Percentiles rank a stretch among this genome's conserved stretches.
phyloP scores from a whole-genome alignment of 2,113 vertebrate genomes.

The Penelope pileata region DNA sequence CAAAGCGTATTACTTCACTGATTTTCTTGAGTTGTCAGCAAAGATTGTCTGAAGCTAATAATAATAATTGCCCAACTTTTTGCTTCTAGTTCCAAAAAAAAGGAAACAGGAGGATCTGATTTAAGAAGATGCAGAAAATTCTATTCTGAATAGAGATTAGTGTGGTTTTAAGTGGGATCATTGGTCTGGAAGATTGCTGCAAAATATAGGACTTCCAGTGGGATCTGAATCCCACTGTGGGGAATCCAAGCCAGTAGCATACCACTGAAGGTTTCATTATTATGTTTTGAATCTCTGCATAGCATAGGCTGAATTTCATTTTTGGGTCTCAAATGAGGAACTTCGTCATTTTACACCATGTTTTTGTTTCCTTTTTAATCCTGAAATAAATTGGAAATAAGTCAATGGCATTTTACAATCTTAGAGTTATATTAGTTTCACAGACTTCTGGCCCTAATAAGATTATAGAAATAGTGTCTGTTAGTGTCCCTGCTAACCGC shows the following conservation, averaged over 20 bases:
- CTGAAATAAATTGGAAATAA: slow-evolving; percentile 36
- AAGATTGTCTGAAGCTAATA: not conserved
- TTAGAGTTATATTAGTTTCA: slow-evolving; percentile 1
- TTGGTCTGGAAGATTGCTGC: not conserved
- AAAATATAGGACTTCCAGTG: not conserved
- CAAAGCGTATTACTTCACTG: not conserved
- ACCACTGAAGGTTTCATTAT: not conserved
- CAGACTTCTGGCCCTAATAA: not conserved
- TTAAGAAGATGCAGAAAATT: not conserved
- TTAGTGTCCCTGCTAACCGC: not conserved
- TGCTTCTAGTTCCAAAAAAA: not conserved
- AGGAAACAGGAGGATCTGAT: not conserved
- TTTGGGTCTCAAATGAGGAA: not conserved
- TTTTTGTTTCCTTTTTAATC: not conserved
- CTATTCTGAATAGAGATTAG: not conserved
- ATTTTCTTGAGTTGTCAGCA: not conserved
- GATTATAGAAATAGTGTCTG: not conserved
- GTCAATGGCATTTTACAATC: not conserved
- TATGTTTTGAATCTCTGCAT: not conserved
- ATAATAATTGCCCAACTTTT: not conserved
- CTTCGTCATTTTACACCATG: not conserved
- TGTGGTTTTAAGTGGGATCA: not conserved
- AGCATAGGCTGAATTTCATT: not conserved
- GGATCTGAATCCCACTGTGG: not conserved
- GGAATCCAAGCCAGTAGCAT: not conserved